Base-by-base conservation (phyloP, 2,888 invertebrate species). In the Leptinotarsa haldemani region DNA sequence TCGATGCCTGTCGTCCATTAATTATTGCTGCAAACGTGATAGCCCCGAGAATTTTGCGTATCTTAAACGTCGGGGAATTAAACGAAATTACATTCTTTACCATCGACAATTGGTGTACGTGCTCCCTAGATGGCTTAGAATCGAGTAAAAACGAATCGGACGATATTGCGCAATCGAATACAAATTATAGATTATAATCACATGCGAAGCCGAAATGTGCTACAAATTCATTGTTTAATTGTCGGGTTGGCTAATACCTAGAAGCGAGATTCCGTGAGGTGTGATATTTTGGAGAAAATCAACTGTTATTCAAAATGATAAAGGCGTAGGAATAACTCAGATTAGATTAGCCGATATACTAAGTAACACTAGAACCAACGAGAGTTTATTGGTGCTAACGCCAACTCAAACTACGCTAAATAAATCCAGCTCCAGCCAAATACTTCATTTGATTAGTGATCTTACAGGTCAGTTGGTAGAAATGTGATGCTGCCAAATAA, bases 1-100 rank as follows among this genome's bases (percentile, higher is more conserved):
- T 77, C 79, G 79, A 77, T 76, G 78, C 76, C 77, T 77, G 78
- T 78, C 80, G 76, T 77, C 79, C 80, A 80, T 80, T 80, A 80
- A 80, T 80, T 80, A 80, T 80, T 72, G 65, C 63, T 71, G 73
- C 58, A 78, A 71, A 75, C 80, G 80, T 80, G 80, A 80, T 75
- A 63, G 80, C 80, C 76, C 48, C 67, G 50, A 70, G 66, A 46
- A 70, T 75, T 69, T 71, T 64, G 73, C 70, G 73, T 70, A 69
- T 73, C 76, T 71, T 71, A 73, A 75, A 75, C 73, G 73, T 40
- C 67, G 65, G 66, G 20, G 66, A 71, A 71, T 75, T 73, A 73
- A 71, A 61, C 58, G 65, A 73, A 74, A 74, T 74, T 76, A 73
- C 66, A 65, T 76, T 74, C 69, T 72, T 69, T 69, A 72, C 50